Evolutionary conservation across 2,113 vertebrate species (phyloP).

Genomic region (Mystacornis crossleyi): DNA sequence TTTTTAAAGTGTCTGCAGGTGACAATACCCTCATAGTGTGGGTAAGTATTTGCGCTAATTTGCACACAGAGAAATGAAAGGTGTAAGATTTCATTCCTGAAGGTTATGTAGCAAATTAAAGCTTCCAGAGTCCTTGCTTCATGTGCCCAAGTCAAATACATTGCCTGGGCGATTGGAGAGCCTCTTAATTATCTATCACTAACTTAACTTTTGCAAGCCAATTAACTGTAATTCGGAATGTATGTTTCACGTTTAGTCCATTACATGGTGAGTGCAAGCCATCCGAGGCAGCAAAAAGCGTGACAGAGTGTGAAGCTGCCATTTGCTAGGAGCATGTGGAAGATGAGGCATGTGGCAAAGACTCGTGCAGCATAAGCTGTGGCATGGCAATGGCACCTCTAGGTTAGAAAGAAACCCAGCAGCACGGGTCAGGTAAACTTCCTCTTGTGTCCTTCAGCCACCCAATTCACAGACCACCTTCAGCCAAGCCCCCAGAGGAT

Average conservation of each 20-base stretch:
- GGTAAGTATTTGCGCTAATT: background rate
- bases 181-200: background rate
- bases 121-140: background rate
- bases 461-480: conserved; percentile 44
- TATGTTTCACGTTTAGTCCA: background rate
- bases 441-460: conserved; percentile 41
- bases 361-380: background rate
- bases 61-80: background rate
- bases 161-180: background rate
- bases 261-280: background rate
- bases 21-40: background rate
- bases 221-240: conserved; percentile 15
- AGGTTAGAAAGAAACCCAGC: background rate
- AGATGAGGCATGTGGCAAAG: conserved; percentile 26
- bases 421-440: background rate
- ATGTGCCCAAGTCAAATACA: background rate
- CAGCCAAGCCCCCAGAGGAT: background rate
- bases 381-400: conserved; percentile 40
- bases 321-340: background rate
- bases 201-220: background rate
- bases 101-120: background rate
- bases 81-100: background rate
- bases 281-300: background rate
- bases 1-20: background rate
- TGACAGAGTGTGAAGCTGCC: background rate